Percentiles rank a stretch among this genome's conserved stretches.
These are phyloP conservation scores for Corythaeola cristata DNA, from an alignment of 2,113 vertebrate species.

Conservation along the genomic window DNA sequence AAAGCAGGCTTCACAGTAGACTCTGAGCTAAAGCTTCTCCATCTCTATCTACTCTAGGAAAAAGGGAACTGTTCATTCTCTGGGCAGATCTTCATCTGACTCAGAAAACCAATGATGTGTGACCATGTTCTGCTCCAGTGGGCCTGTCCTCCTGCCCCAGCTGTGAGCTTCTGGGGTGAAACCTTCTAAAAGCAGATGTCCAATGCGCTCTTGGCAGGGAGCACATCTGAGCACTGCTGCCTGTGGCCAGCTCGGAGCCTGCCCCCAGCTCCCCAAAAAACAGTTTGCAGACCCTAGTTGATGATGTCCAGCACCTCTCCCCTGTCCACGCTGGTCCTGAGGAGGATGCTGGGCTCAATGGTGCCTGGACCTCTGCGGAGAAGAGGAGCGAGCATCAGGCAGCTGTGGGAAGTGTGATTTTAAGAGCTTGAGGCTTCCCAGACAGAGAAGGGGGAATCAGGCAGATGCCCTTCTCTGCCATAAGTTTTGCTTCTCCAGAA, in stretches of 20 bases:
- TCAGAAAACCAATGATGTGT: not conserved
- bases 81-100: not conserved
- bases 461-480: not conserved
- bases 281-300: not conserved
- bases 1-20: not conserved
- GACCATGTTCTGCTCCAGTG: not conserved
- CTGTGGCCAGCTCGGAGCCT: not conserved
- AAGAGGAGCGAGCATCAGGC: not conserved
- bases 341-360: not conserved
- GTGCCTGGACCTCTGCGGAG: not conserved
- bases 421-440: not conserved
- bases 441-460: not conserved
- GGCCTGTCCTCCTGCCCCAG: not conserved
- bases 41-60: not conserved
- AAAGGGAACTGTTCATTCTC: not conserved
- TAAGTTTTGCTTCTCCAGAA: not conserved
- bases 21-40: not conserved
- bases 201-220: not conserved
- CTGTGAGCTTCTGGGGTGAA: not conserved
- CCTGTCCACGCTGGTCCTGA: rapidly evolving
- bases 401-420: not conserved
- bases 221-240: not conserved
- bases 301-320: not conserved
- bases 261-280: not conserved
- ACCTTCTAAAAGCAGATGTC: not conserved